These are phyloP conservation scores for Oxyteleia sp. DNA, from an alignment of 2,888 invertebrate species.

Conservation along the genomic window DNA sequence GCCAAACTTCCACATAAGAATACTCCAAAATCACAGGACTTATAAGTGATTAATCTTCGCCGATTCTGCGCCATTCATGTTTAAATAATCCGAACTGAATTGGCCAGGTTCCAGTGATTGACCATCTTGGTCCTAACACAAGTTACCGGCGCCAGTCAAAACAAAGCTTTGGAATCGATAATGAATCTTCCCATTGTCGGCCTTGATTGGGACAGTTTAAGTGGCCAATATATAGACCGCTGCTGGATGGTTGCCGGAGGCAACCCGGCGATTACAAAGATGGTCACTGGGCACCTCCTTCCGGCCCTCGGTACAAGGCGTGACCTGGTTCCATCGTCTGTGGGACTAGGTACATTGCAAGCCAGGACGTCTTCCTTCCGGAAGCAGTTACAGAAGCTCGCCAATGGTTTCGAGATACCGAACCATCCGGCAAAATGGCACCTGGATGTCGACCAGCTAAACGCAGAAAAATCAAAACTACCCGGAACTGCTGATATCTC, in stretches of 20 bases:
- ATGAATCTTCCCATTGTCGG: slow-evolving; percentile 51
- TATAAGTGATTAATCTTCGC: slow-evolving; percentile 3
- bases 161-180: slow-evolving; percentile 51
- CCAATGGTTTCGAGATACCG: slow-evolving; percentile 52
- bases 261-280: slow-evolving; percentile 36
- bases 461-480: slow-evolving; percentile 43
- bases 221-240: slow-evolving; percentile 7
- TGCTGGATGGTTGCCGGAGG: slow-evolving; percentile 23
- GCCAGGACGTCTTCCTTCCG: slow-evolving; percentile 53
- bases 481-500: slow-evolving; percentile 51
- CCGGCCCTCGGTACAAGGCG: slow-evolving; percentile 30
- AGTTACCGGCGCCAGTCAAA: slow-evolving; percentile 20
- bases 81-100: slow-evolving; percentile 29
- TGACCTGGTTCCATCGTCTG: no score
- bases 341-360: not conserved
- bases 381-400: slow-evolving; percentile 41
- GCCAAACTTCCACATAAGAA: no score
- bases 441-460: no score
- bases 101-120: slow-evolving; percentile 34
- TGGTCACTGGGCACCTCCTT: slow-evolving; percentile 37
- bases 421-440: no score
- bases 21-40: no score
- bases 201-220: slow-evolving; percentile 49
- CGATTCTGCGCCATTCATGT: not conserved
- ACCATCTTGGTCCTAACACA: slow-evolving; percentile 26